phyloP scores from a whole-genome alignment of 1,140 invertebrate species.

The Sycophaga agraensis region DNA sequence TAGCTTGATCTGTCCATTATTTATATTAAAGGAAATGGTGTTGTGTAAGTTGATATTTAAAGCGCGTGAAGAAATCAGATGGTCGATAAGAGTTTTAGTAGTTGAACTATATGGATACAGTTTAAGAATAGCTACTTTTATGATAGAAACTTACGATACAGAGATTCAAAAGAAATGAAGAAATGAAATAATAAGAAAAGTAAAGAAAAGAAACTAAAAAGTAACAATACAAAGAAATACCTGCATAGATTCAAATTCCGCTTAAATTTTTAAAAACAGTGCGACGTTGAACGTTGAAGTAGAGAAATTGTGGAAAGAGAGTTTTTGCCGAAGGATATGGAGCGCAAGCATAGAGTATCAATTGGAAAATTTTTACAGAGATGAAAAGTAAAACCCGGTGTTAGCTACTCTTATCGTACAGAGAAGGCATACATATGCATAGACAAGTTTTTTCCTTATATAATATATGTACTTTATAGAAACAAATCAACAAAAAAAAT shows the following conservation, averaged over 20 bases:
- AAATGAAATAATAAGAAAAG: conserved; percentile 26
- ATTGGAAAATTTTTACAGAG: background rate
- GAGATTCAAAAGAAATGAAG: conserved; percentile 14
- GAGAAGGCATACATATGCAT: conserved; percentile 31
- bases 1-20: conserved; percentile 36
- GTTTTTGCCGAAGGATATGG: background rate
- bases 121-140: conserved; percentile 51
- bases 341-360: background rate
- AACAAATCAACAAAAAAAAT: no score
- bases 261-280: conserved; percentile 20
- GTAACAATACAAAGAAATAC: background rate
- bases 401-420: conserved; percentile 19
- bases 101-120: conserved; percentile 57
- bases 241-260: conserved; percentile 1
- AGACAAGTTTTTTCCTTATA: conserved; percentile 13
- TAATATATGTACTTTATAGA: no score
- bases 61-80: conserved; percentile 34
- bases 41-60: conserved; percentile 38
- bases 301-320: conserved; percentile 4
- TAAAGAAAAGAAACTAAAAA: conserved; percentile 2
- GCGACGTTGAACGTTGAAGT: conserved; percentile 28
- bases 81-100: conserved; percentile 46
- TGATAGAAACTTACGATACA: conserved; percentile 24
- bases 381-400: no score
- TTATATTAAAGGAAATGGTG: conserved; percentile 36